Evolutionary conservation across 2,113 vertebrate species (phyloP).

Genomic region (Neolamprologus toae): DNA sequence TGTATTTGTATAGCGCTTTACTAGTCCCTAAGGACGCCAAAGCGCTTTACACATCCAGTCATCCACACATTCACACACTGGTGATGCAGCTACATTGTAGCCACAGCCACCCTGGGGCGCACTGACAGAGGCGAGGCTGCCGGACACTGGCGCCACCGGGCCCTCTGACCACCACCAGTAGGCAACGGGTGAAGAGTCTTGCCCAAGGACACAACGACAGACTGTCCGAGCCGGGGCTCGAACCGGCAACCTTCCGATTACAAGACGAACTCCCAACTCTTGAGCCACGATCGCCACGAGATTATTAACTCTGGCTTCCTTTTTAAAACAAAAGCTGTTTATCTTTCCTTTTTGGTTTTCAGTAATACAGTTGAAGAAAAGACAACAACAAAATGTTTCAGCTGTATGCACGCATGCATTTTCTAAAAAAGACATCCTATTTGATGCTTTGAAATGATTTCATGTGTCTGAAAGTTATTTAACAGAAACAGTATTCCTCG

Average conservation of each 20-base stretch:
- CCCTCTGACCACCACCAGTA: too few species aligned
- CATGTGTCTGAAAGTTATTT: neutral
- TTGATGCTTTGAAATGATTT: neutral
- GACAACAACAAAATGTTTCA: neutral
- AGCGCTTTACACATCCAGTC: fast-evolving
- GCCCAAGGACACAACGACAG: too few species aligned
- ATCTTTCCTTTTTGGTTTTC: neutral
- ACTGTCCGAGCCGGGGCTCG: fast-evolving
- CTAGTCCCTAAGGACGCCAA: fast-evolving
- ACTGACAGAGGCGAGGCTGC: too few species aligned
- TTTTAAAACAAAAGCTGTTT: neutral
- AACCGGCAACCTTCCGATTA: too few species aligned
- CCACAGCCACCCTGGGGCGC: too few species aligned
- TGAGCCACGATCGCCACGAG: neutral
- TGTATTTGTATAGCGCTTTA: fast-evolving
- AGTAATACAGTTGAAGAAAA: neutral
- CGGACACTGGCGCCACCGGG: too few species aligned
- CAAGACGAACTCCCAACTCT: fast-evolving
- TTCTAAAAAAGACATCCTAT: neutral
- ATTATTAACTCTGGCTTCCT: neutral
- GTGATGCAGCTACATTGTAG: too few species aligned
- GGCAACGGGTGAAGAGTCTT: too few species aligned
- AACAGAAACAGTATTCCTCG: neutral
- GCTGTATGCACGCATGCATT: neutral
- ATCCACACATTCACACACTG: too few species aligned